These are phyloP conservation scores for Darevskia nairensis DNA, from an alignment of 2,797 vertebrate genomes.

Conservation along the genomic window DNA sequence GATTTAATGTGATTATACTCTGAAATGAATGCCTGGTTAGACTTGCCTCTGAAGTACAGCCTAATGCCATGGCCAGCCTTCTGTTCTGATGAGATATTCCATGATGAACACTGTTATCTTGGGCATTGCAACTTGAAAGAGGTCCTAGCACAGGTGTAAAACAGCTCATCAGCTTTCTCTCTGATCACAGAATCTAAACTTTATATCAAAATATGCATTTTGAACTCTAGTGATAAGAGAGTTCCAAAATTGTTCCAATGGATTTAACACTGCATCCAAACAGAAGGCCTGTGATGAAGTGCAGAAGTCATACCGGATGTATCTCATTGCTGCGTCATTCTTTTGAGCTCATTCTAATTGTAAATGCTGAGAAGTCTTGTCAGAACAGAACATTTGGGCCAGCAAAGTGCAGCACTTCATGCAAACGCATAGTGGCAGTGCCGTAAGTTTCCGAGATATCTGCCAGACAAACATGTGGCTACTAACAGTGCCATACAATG, in stretches of 20 bases:
- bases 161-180: background rate
- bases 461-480: conserved; percentile 23
- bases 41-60: conserved; percentile 44
- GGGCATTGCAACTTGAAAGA: background rate
- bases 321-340: background rate
- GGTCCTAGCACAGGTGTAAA: background rate
- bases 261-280: background rate
- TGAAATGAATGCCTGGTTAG: conserved; percentile 41
- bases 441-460: background rate
- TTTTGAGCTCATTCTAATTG: background rate
- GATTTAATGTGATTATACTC: conserved; percentile 68
- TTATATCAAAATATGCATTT: background rate
- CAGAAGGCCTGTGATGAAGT: background rate
- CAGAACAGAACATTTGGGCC: conserved; percentile 37
- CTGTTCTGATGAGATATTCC: conserved; percentile 31
- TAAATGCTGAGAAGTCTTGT: background rate
- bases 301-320: background rate
- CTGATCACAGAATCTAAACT: background rate
- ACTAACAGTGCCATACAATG: background rate
- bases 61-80: background rate
- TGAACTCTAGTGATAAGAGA: background rate
- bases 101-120: conserved; percentile 24
- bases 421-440: background rate
- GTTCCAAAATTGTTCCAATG: background rate
- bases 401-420: conserved; percentile 15